These are phyloP conservation scores for Tympanoctomys barrerae DNA, from an alignment of 2,797 vertebrate species.

Conservation along the genomic window DNA sequence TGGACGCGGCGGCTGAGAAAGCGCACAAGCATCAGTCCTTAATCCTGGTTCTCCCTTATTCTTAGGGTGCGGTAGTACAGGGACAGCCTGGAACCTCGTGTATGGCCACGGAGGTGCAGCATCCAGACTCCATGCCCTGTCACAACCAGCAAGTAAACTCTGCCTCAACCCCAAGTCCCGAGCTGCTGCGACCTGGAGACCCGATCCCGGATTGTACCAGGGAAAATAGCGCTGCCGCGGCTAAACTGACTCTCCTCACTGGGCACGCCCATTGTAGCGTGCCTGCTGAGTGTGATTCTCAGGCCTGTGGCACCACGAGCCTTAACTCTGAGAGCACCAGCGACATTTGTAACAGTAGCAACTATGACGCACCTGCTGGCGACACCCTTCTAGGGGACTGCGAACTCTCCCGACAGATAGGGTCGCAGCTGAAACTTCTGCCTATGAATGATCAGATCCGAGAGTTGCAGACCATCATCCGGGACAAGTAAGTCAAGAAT, in stretches of 20 bases:
- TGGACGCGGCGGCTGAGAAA: neutral
- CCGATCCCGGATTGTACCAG: slow-evolving; percentile 18
- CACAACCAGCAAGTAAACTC: slow-evolving; percentile 90
- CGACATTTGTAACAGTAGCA: slow-evolving; percentile 64
- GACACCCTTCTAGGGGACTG: slow-evolving; percentile 37
- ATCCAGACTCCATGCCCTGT: slow-evolving; percentile 90
- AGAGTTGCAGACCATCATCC: slow-evolving; percentile 96
- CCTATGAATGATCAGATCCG: slow-evolving; percentile 96
- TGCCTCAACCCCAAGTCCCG: slow-evolving; percentile 79
- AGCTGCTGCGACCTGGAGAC: slow-evolving; percentile 77
- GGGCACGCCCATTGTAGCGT: slow-evolving; percentile 55
- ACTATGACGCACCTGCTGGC: slow-evolving; percentile 9
- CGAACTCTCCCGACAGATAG: slow-evolving; percentile 81
- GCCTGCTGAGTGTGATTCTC: slow-evolving; percentile 67
- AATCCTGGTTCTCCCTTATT: neutral
- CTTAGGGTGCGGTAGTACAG: neutral
- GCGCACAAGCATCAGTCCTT: neutral
- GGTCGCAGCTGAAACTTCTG: slow-evolving; percentile 93
- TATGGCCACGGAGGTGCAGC: slow-evolving; percentile 78
- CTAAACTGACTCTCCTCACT: slow-evolving; percentile 46
- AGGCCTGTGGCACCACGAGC: slow-evolving; percentile 56
- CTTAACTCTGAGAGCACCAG: slow-evolving; percentile 82
- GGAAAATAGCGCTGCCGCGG: slow-evolving; percentile 5
- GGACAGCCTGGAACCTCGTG: slow-evolving; percentile 9
- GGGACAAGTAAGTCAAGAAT: slow-evolving; percentile 92